phyloP scores from a whole-genome alignment of 2,113 vertebrate species.

The Neolamprologus falcicula region DNA sequence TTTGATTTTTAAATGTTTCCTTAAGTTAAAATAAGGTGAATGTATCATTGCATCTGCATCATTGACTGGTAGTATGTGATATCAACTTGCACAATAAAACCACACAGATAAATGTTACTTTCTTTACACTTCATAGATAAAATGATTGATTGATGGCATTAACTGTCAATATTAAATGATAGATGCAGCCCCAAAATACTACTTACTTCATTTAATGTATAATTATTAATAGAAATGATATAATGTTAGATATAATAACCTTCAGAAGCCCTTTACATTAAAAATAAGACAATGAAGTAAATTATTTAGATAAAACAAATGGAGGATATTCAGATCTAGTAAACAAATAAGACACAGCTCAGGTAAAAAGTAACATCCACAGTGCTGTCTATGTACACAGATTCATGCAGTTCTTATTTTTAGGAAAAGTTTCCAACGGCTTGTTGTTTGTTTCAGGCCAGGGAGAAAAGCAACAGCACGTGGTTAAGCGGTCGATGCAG shows the following conservation, averaged over 20 bases:
- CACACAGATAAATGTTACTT: background rate
- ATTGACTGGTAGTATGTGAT: background rate
- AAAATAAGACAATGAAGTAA: background rate
- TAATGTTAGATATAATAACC: background rate
- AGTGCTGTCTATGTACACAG: too few species aligned
- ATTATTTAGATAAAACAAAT: background rate
- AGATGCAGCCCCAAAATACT: background rate
- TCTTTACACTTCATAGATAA: background rate
- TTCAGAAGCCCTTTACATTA: background rate
- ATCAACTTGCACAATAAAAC: background rate
- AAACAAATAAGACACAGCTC: background rate
- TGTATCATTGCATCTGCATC: background rate
- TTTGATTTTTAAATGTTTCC: background rate
- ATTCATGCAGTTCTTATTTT: background rate
- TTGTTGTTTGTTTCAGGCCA: conserved; percentile 1
- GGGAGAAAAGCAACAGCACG: conserved; percentile 20
- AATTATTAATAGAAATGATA: background rate
- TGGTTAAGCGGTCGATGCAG: conserved; percentile 18
- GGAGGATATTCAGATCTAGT: background rate
- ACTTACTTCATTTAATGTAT: background rate
- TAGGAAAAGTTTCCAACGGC: background rate
- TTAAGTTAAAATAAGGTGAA: background rate
- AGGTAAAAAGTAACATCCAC: background rate
- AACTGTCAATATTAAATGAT: background rate
- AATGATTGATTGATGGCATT: background rate